Evolutionary conservation across 92 coral and sea anemone genomes (phyloP).

Genomic region (Galaxea fascicularis): DNA sequence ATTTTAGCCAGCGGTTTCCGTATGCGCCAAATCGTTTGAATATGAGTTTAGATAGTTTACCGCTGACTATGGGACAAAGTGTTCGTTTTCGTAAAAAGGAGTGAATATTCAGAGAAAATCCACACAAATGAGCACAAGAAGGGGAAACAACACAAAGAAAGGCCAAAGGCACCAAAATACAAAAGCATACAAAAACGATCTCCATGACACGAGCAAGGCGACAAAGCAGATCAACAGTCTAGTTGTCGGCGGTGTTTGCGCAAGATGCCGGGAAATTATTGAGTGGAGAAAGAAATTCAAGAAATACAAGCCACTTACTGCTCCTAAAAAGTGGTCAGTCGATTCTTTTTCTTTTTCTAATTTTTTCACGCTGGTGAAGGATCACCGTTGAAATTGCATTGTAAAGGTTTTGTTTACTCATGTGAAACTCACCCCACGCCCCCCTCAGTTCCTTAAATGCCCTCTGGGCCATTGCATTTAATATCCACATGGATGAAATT

Average conservation of each 20-base stretch:
- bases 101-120: neutral
- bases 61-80: neutral
- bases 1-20: slow-evolving; percentile 32
- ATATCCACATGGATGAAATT: no score
- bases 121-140: slow-evolving; percentile 74
- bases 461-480: no score
- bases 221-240: slow-evolving; percentile 77
- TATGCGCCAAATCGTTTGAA: slow-evolving; percentile 19
- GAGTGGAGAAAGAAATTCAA: slow-evolving; percentile 95
- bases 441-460: no score
- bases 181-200: slow-evolving; percentile 81
- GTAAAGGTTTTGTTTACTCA: no score
- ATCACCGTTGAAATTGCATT: no score
- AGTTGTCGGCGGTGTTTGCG: slow-evolving; percentile 91
- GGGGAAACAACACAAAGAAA: slow-evolving; percentile 80
- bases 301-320: slow-evolving; percentile 90
- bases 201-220: slow-evolving; percentile 82
- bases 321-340: slow-evolving; percentile 93
- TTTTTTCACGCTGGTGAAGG: neutral
- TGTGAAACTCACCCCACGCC: no score
- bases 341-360: neutral
- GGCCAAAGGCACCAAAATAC: slow-evolving; percentile 89
- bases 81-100: neutral
- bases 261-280: slow-evolving; percentile 84
- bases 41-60: neutral